Evolutionary conservation across 2,797 vertebrate genomes (phyloP).

Genomic region (Phrynocephalus vlangalii): DNA sequence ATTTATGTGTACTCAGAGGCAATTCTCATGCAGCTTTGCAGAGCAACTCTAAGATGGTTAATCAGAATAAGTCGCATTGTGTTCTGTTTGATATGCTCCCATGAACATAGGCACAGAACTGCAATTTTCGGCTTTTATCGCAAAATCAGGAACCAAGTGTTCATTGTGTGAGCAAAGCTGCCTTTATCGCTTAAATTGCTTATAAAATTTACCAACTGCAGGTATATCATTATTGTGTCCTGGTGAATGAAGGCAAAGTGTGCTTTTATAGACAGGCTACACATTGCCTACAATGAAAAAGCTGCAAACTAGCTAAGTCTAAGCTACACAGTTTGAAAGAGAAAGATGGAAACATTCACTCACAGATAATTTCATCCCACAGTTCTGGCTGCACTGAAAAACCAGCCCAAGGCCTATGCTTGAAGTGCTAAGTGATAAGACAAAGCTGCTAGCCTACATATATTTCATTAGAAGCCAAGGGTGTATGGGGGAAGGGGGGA

Average conservation of each 20-base stretch:
- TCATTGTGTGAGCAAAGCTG: conserved; percentile 10
- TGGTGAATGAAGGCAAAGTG: not conserved
- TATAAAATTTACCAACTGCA: conserved; percentile 20
- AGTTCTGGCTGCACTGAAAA: not conserved
- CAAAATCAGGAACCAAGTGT: not conserved
- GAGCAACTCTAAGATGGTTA: not conserved
- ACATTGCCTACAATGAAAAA: not conserved
- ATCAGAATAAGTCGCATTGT: not conserved
- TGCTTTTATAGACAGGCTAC: too few species aligned
- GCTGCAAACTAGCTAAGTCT: not conserved
- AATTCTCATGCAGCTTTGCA: not conserved
- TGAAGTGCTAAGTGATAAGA: not conserved
- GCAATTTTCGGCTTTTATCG: conserved; percentile 4
- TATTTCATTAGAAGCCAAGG: not conserved
- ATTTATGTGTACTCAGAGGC: not conserved
- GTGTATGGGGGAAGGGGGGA: too few species aligned
- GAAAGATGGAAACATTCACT: not conserved
- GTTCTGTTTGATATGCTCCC: not conserved
- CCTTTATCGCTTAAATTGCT: conserved; percentile 21
- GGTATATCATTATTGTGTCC: not conserved
- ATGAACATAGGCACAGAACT: not conserved
- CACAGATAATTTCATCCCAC: not conserved
- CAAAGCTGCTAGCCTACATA: not conserved
- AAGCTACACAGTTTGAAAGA: not conserved
- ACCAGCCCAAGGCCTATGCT: fast-evolving